Percentiles rank a stretch among this genome's conserved stretches.
Conservation (phyloP, 2,888 invertebrate genomes). For the Endomychus coccineus region DNA sequence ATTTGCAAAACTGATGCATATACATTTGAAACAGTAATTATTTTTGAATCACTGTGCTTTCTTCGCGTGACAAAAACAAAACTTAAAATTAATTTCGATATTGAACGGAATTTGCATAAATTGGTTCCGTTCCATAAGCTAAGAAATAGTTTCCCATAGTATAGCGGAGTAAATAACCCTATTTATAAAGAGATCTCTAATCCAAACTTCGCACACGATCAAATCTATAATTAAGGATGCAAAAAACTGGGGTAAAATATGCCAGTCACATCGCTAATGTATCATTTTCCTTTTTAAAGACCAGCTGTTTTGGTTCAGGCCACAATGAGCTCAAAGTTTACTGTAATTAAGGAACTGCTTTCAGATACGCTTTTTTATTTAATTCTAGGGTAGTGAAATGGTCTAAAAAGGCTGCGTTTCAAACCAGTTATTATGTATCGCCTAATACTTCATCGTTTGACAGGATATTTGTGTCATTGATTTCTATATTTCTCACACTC, state of each 20-base stretch:
- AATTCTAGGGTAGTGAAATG: constrained; percentile 22
- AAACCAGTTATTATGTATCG: constrained; percentile 24
- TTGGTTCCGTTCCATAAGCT: too few species aligned
- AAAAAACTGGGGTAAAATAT: constrained; percentile 38
- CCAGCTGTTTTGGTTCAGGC: constrained; percentile 33
- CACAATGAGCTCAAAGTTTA: constrained; percentile 29
- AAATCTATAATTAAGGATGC: constrained; percentile 37
- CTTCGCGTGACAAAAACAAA: too few species aligned
- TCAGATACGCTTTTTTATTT: constrained; percentile 21
- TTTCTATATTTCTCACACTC: constrained; percentile 13
- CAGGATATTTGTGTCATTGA: constrained; percentile 12
- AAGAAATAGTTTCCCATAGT: constrained; percentile 7
- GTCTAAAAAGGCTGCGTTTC: constrained; percentile 23
- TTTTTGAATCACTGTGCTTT: too few species aligned
- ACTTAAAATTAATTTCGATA: too few species aligned
- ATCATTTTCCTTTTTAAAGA: constrained; percentile 38
- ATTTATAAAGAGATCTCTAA: constrained; percentile 12
- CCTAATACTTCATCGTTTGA: constrained; percentile 13
- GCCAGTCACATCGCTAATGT: constrained; percentile 42
- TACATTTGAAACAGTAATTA: too few species aligned
- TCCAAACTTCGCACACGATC: constrained; percentile 28
- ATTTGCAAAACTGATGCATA: too few species aligned
- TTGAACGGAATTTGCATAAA: too few species aligned
- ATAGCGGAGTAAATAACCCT: constrained; percentile 12
- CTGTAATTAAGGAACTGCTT: constrained; percentile 17